Percentiles rank a stretch among this genome's conserved stretches.
phyloP scores from a whole-genome alignment of 2,797 vertebrate species.

The Alectoris magna region DNA sequence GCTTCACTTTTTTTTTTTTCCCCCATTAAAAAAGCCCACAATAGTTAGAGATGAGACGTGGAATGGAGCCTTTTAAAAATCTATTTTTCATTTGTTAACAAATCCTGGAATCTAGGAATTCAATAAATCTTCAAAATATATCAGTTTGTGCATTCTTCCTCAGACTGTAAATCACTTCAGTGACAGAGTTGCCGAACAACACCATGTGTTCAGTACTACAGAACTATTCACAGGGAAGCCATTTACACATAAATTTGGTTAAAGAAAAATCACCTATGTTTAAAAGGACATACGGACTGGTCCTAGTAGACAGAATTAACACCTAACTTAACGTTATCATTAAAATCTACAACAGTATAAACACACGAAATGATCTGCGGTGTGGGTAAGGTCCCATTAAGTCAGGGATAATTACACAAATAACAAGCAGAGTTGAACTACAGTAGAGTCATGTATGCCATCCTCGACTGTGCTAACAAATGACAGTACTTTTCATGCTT shows the following conservation, averaged over 20 bases:
- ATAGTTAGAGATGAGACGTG: neutral
- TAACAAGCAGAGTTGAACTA: neutral
- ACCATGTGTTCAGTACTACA: neutral
- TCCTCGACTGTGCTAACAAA: neutral
- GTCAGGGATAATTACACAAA: neutral
- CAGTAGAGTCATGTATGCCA: neutral
- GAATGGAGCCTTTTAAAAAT: neutral
- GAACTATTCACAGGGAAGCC: neutral
- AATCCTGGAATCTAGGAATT: neutral
- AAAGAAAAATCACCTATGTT: neutral
- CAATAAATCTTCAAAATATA: neutral
- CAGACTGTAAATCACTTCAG: neutral
- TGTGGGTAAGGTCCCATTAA: neutral
- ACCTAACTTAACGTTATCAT: neutral
- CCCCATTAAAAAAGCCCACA: neutral
- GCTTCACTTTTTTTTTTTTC: neutral
- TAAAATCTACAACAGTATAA: neutral
- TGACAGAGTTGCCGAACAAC: neutral
- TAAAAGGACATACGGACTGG: neutral
- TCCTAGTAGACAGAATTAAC: neutral
- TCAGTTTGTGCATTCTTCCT: neutral
- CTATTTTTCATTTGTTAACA: neutral
- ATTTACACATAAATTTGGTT: neutral
- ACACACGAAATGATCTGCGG: neutral
- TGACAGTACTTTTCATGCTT: neutral